Percentiles rank a stretch among this genome's conserved stretches.
These are phyloP conservation scores for Prunella strophiata DNA, from an alignment of 2,797 vertebrate genomes.

Conservation along the genomic window DNA sequence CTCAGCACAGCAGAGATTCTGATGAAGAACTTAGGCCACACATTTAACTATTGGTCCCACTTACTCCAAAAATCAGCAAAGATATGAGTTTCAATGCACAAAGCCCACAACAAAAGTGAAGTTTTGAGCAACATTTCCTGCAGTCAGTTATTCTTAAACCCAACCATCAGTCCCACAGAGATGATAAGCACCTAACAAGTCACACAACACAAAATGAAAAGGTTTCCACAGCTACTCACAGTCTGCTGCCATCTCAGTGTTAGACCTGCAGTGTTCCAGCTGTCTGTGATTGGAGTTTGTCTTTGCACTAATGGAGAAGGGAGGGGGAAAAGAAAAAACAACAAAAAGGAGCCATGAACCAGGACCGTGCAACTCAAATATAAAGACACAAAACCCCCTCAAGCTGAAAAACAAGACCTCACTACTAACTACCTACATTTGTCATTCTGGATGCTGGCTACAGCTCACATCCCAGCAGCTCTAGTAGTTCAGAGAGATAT, in stretches of 20 bases:
- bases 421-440: not conserved
- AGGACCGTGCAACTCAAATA: not conserved
- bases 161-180: slow-evolving; percentile 1
- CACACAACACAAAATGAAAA: not conserved
- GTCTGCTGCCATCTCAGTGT: not conserved
- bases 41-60: not conserved
- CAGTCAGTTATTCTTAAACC: slow-evolving; percentile 7
- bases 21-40: not conserved
- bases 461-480: not conserved
- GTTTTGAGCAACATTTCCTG: not conserved
- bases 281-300: not conserved
- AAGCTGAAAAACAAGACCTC: not conserved
- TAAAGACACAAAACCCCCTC: not conserved
- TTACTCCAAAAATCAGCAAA: not conserved
- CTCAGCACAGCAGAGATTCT: not conserved
- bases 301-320: not conserved
- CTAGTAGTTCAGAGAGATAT: accelerated
- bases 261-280: not conserved
- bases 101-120: not conserved
- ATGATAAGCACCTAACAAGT: not conserved
- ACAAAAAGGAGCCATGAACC: not conserved
- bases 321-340: accelerated
- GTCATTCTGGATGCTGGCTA: not conserved
- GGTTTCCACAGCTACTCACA: not conserved
- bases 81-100: accelerated